Evolutionary conservation across 2,888 invertebrate species (phyloP).

Genomic region (Epirrita christyi): DNA sequence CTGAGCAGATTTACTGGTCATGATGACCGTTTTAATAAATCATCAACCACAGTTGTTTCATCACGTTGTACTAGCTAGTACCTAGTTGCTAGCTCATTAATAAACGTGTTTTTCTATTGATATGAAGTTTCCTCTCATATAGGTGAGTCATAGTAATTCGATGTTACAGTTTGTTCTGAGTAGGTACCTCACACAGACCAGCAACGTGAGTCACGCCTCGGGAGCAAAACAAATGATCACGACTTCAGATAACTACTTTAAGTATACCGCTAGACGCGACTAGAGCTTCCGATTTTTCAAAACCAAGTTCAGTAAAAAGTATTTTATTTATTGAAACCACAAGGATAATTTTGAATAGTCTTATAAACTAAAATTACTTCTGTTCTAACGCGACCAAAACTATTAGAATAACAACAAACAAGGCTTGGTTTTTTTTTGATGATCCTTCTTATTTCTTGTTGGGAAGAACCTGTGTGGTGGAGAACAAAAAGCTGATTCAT

Average conservation of each 20-base stretch:
- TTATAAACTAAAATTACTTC: too few relatives aligned
- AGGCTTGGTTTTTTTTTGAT: too few relatives aligned
- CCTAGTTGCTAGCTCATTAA: slow-evolving; percentile 29
- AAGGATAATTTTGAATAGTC: too few relatives aligned
- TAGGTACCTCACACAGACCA: slow-evolving; percentile 50
- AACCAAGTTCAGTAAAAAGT: background rate
- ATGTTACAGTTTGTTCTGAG: slow-evolving; percentile 57
- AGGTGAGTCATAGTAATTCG: slow-evolving; percentile 58
- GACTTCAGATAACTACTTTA: slow-evolving; percentile 51
- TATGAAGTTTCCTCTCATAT: slow-evolving; percentile 28
- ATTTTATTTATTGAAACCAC: too few relatives aligned
- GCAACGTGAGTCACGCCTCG: slow-evolving; percentile 64
- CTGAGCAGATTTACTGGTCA: slow-evolving; percentile 3
- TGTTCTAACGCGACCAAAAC: too few relatives aligned
- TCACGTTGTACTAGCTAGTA: slow-evolving; percentile 23
- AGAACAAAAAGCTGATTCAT: too few relatives aligned
- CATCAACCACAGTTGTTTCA: slow-evolving; percentile 26
- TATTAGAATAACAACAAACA: too few relatives aligned
- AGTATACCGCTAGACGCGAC: slow-evolving; percentile 48
- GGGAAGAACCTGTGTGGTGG: too few relatives aligned
- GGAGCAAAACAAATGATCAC: slow-evolving; percentile 61
- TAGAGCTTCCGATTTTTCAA: slow-evolving; percentile 22
- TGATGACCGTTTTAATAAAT: slow-evolving; percentile 25
- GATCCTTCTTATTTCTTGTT: too few relatives aligned
- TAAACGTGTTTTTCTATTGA: slow-evolving; percentile 43